Evolutionary conservation across 2,797 vertebrate species (phyloP).

Genomic region (Tokudaia muenninki): DNA sequence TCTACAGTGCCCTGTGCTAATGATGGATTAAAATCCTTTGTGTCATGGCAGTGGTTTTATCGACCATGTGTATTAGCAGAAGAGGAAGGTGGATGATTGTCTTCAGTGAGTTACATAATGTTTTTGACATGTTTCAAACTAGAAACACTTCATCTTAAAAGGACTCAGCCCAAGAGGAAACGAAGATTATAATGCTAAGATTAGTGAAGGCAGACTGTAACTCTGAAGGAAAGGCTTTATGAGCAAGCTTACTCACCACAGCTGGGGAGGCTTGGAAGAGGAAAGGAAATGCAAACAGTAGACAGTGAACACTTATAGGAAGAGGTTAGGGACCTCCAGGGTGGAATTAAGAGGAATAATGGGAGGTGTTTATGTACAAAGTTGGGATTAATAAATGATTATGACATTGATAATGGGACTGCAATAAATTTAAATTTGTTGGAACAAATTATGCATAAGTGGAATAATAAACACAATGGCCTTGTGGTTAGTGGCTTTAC

Average conservation of each 20-base stretch:
- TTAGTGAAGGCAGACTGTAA: slow-evolving; percentile 70
- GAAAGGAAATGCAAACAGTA: slow-evolving; percentile 80
- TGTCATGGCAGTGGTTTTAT: not conserved
- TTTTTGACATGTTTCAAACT: slow-evolving; percentile 44
- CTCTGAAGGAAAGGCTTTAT: slow-evolving; percentile 81
- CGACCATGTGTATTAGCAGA: not conserved
- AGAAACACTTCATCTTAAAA: slow-evolving; percentile 54
- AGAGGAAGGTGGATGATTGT: slow-evolving; percentile 6
- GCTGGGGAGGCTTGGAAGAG: slow-evolving; percentile 82
- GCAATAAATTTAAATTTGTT: slow-evolving; percentile 83
- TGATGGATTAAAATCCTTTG: slow-evolving; percentile 51
- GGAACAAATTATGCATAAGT: slow-evolving; percentile 65
- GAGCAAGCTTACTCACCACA: slow-evolving; percentile 77
- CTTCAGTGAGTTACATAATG: slow-evolving; percentile 2
- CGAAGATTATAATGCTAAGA: slow-evolving; percentile 60
- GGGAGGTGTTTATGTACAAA: slow-evolving; percentile 82
- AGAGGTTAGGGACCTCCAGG: slow-evolving; percentile 81
- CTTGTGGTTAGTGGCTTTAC: not conserved
- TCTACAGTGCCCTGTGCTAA: not conserved
- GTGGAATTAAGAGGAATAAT: slow-evolving; percentile 82
- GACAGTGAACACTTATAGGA: slow-evolving; percentile 81
- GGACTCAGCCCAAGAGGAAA: slow-evolving; percentile 52
- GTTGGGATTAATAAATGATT: slow-evolving; percentile 79
- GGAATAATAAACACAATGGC: slow-evolving; percentile 67
- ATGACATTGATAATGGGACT: slow-evolving; percentile 80